These are phyloP conservation scores for Pithys albifrons DNA, from an alignment of 2,113 vertebrate species.

Conservation along the genomic window DNA sequence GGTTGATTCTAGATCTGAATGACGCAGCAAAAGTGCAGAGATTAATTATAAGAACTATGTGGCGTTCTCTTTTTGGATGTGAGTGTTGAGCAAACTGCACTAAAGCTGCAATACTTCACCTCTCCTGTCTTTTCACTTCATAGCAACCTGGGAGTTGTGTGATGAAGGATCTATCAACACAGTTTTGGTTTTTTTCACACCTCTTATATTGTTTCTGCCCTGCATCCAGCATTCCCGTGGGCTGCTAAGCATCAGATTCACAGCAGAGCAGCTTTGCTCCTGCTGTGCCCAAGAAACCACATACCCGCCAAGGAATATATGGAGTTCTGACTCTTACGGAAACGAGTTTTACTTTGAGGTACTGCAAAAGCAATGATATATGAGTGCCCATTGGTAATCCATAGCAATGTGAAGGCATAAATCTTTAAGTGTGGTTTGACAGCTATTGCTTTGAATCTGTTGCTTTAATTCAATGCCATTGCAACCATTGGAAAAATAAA, in stretches of 20 bases:
- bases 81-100: background rate
- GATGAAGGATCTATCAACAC: background rate
- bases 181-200: background rate
- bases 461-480: background rate
- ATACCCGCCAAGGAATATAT: accelerated
- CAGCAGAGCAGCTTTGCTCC: background rate
- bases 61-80: background rate
- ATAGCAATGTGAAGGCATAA: background rate
- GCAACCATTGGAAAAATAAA: background rate
- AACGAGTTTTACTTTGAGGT: background rate
- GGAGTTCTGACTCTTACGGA: background rate
- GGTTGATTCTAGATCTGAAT: constrained; percentile 23
- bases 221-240: background rate
- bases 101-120: background rate
- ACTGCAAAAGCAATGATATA: background rate
- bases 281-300: background rate
- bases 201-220: background rate
- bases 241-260: background rate
- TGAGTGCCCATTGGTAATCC: background rate
- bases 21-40: constrained; percentile 25
- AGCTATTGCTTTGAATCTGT: background rate
- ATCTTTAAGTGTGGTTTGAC: background rate
- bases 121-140: background rate
- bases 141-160: background rate
- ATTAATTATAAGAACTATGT: background rate